Evolutionary conservation across 2,888 invertebrate genomes (phyloP), one percentile per base, ranked within the genome.

Genomic region (Tenthredo mesomela): DNA sequence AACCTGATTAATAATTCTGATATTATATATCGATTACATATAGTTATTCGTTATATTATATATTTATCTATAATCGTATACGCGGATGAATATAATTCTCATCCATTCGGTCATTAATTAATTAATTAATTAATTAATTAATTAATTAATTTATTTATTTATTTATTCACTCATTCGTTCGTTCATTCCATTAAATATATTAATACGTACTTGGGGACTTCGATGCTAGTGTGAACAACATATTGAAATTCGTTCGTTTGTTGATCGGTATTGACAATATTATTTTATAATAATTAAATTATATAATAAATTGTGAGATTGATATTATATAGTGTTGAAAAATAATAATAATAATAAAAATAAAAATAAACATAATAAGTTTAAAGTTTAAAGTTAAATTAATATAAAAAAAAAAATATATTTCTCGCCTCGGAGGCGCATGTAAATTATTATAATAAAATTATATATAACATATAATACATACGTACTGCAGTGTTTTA

Each of bases 341-440:
- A 7, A 67, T 25, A 10, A 29, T 50, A 40, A 33, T 2, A 33
- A 33, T 2, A 33, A 33, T 33, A 33, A 33, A 33, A 33, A 33
- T 33, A 33, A 33, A 75, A 18, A 77, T 37, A 71, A 70, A 37
- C 6, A 18, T 3, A 37, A 37, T n/a, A 70, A 29, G 29, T 29
- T 29, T 2, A 1, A 29, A 33, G 33, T 33, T 33, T 33, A 0
- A 33, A 33, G 25, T 65, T 18, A 9, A 25, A 25, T 61, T 61
- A 9, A 21, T 61, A 21, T 25, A 61, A 61, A 54, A n/a, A n/a
- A 75, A 47, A 29, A n/a, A 75, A 47, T 2, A 25, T 29, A 47
- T n/a, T 29, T 50, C 47, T 77, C 54, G 77, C 77, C 77, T 50
- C 25, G 77, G 77, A 77, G 77, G 77, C 77, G 77, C 77, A 50